Evolutionary conservation across 1,140 invertebrate genomes (phyloP), one percentile per base, ranked within the genome.

Genomic region (Trachymyrmex cornetzi): DNA sequence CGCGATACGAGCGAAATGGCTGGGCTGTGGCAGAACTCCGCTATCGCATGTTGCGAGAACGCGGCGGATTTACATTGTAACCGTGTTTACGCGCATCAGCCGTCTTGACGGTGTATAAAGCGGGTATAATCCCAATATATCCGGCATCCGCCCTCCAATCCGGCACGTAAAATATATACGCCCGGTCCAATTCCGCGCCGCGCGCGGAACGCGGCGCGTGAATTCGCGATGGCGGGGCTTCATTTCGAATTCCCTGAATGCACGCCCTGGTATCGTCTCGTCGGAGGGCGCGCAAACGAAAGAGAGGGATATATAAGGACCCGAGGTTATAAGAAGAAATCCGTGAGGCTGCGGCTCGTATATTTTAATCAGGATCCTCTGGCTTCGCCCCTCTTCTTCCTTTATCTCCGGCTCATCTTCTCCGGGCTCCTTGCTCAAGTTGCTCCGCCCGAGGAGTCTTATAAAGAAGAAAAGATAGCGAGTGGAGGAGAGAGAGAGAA

Each of bases 231-330:
- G 90, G 77, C 89, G 71, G 69, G 80, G 66, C 66, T 93, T 94
- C 93, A 94, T 95, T 94, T 94, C 90, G 91, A 93, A 95, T 95
- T 95, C 94, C 90, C 90, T 91, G 94, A 95, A 94, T 94, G 93
- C 91, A 91, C 91, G 87, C 74, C 66, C 77, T 71, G 86, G 67
- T 88, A 80, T 88, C 85, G 85, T 61, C 44, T 75, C 44, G 44
- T 16, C 44, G 38, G 44, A n/a, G n/a, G 44, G 27, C 34, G 72
- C 50, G 77, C 55, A 30, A 48, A 24, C 44, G 50, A 53, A 74
- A 27, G 59, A 34, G 67, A 48, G n/a, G 22, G 87, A 90, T 86
- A 90, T 87, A 75, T 87, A 88, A 88, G 89, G 89, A 90, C 69
- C 80, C 69, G 22, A 90, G 91, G 91, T 93, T 94, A 94, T 91